Conservation (phyloP, 2,888 invertebrate genomes). For the Apotomis betuletana region DNA sequence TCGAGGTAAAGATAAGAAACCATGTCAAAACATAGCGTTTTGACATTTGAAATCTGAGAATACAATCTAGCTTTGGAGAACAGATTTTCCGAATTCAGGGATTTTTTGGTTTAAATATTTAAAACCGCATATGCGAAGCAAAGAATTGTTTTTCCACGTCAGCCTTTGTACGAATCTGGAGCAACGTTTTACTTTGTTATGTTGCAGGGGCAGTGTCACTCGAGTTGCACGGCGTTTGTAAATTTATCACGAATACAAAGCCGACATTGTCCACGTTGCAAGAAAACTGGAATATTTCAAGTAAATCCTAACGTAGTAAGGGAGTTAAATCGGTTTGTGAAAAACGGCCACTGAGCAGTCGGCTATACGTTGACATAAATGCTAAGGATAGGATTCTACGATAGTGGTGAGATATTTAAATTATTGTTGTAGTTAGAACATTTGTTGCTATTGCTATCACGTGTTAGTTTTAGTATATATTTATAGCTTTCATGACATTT, state of each 20-base stretch:
- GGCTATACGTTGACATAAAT: background rate
- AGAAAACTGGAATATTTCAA: constrained; percentile 33
- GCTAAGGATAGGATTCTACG: too few species aligned
- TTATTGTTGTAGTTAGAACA: too few species aligned
- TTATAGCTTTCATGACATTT: too few species aligned
- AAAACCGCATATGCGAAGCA: background rate
- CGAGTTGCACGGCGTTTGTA: constrained; percentile 32
- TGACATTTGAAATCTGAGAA: background rate
- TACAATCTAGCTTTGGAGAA: background rate
- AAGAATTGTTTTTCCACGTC: constrained; percentile 24
- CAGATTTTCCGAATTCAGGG: background rate
- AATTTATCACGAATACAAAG: constrained; percentile 40
- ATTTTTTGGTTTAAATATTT: constrained; percentile 15
- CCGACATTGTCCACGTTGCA: constrained; percentile 31
- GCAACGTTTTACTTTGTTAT: constrained; percentile 32
- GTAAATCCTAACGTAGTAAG: constrained; percentile 31
- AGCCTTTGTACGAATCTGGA: constrained; percentile 31
- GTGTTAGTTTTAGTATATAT: too few species aligned
- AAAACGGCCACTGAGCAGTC: background rate
- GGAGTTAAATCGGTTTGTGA: constrained; percentile 10
- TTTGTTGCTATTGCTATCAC: too few species aligned
- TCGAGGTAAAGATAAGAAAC: too few species aligned
- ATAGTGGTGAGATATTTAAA: too few species aligned
- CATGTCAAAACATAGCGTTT: too few species aligned
- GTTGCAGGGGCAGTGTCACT: constrained; percentile 29